Base-by-base conservation (phyloP, 2,113 vertebrate species). In the Falcunculus frontatus region DNA sequence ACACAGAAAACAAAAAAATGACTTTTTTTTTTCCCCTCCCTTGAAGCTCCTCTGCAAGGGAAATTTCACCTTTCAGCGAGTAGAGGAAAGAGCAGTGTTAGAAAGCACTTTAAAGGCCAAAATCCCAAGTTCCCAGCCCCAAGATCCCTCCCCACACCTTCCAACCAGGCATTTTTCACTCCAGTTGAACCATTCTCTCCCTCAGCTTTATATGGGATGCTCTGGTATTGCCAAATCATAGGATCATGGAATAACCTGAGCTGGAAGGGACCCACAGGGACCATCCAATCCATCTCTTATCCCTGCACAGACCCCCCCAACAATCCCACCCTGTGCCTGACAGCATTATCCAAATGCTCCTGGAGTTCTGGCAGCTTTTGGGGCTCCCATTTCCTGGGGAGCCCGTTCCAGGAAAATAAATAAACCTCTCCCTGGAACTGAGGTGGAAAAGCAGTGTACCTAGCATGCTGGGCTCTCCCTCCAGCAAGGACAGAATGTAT, bases 381-480 rank as follows among this genome's bases (percentile, higher is more conserved):
- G 55, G 9, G 39, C 46, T 68, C 46, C 53, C 13, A 3, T 10
- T 44, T 14, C 68, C 20, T 46, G 26, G 8, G 25, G 33, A 59
- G 11, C 42, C n/a, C 3, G 2, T 18, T n/a, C 23, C 41, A 42
- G 6, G 1, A 7, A 41, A 63, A 83, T 0, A 47, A 15, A 18
- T 1, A 2, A 41, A 39, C 4, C 30, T 15, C 62, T 35, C 27
- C 41, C 37, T 65, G 81, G 46, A 63, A 84, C 44, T 67, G 3
- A 73, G 76, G 19, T 7, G 18, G 13, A 55, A 83, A 70, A 14
- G 15, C 1, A 41, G 10, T 22, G 6, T 98, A 99, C 99, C 99
- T 63, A 99, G 97, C 98, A 99, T 98, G 98, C 99, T 98, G 21
- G 99, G 99, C 91, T 99, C 99, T 59, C 99, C 99, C 81, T 99